Percentiles rank a stretch among this genome's conserved stretches.
Conservation (phyloP, 2,113 vertebrate genomes). For the Passer montanus region DNA sequence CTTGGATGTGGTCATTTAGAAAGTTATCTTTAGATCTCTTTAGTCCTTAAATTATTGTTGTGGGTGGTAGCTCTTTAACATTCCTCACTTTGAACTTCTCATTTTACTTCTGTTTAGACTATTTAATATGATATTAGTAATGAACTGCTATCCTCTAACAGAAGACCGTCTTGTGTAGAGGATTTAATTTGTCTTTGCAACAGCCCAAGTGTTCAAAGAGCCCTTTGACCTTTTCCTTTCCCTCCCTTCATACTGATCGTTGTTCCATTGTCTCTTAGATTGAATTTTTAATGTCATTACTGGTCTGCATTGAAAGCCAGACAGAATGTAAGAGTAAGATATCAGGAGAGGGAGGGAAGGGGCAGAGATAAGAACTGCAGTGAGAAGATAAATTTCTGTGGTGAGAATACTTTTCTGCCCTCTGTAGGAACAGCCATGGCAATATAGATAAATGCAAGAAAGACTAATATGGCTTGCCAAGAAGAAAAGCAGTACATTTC, state of each 20-base stretch:
- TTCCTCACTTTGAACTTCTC: not conserved
- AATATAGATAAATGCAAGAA: conserved; percentile 74
- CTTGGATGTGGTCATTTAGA: not conserved
- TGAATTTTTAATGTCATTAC: conserved; percentile 85
- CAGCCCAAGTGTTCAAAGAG: not conserved
- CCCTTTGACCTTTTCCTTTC: conserved; percentile 27
- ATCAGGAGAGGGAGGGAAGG: conserved; percentile 61
- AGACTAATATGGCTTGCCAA: conserved; percentile 69
- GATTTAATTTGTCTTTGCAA: conserved; percentile 7
- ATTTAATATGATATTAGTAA: not conserved
- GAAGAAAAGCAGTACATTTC: conserved; percentile 59
- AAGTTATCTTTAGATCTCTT: not conserved
- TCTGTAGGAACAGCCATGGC: conserved; percentile 74
- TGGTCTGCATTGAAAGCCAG: conserved; percentile 58
- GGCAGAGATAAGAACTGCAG: conserved; percentile 76
- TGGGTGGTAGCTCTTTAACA: not conserved
- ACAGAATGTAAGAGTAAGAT: conserved; percentile 68
- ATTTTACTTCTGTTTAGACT: not conserved
- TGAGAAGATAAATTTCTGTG: conserved; percentile 72
- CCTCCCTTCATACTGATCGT: not conserved
- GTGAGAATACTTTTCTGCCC: conserved; percentile 78
- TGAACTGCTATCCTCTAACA: not conserved
- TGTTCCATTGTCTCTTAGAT: conserved; percentile 81
- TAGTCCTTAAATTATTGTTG: not conserved
- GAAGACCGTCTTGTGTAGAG: not conserved